phyloP scores from a whole-genome alignment of 2,797 vertebrate species.

The Macropodus opercularis region DNA sequence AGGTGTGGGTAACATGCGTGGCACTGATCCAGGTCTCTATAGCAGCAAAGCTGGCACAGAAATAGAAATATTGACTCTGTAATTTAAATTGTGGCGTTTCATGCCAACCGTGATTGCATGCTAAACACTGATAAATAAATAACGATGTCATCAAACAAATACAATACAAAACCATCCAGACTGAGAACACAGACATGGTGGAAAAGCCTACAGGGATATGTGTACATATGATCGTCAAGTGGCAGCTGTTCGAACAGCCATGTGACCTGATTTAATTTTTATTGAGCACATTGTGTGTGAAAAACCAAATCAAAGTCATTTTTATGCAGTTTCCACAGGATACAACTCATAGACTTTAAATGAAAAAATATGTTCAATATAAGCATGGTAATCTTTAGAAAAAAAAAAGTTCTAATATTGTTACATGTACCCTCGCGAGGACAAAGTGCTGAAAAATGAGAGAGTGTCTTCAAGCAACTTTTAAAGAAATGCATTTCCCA shows the following conservation, averaged over 20 bases:
- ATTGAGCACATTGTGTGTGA: slow-evolving; percentile 14
- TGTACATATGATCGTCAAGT: slow-evolving; percentile 5
- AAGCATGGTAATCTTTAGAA: too few species aligned
- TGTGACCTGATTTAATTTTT: slow-evolving; percentile 25
- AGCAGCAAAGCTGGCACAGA: slow-evolving; percentile 60
- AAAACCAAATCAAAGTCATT: slow-evolving; percentile 12
- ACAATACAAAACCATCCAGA: slow-evolving; percentile 34
- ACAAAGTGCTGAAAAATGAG: too few species aligned
- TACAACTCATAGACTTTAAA: slow-evolving; percentile 1
- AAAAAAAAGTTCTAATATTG: too few species aligned
- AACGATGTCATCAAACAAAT: slow-evolving; percentile 74
- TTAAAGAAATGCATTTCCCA: too few species aligned
- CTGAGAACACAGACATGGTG: slow-evolving; percentile 30
- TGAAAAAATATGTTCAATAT: too few species aligned
- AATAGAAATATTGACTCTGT: slow-evolving; percentile 71
- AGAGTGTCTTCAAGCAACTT: too few species aligned
- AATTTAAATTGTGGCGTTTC: slow-evolving; percentile 72
- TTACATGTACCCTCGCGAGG: too few species aligned
- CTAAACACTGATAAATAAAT: slow-evolving; percentile 76
- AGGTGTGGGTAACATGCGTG: slow-evolving; percentile 67
- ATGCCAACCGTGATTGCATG: slow-evolving; percentile 64
- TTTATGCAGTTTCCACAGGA: slow-evolving; percentile 17
- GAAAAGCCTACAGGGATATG: slow-evolving; percentile 8
- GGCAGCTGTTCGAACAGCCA: slow-evolving; percentile 25
- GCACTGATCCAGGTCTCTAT: slow-evolving; percentile 63